Evolutionary conservation across 1,140 invertebrate species (phyloP).

Genomic region (Cydia pomonella): DNA sequence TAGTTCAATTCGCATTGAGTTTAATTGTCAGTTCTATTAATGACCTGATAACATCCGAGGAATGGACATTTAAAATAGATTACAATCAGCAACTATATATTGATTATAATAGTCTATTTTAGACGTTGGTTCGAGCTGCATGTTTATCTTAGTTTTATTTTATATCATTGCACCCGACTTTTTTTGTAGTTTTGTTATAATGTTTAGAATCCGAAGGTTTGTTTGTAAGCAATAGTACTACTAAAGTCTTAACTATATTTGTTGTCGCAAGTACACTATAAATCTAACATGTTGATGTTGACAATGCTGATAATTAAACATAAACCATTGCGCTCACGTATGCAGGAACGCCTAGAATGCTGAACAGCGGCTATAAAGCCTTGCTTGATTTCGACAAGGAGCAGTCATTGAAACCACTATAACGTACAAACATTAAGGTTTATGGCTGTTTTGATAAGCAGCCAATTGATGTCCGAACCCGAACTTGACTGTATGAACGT

Average conservation of each 20-base stretch:
- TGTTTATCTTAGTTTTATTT: too few species aligned
- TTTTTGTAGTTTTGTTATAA: too few species aligned
- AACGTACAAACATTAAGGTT: not conserved
- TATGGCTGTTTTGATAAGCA: not conserved
- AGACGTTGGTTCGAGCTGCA: too few species aligned
- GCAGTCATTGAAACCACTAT: not conserved
- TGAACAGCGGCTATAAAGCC: not conserved
- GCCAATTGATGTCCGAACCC: not conserved
- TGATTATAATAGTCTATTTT: too few species aligned
- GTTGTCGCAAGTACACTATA: not conserved
- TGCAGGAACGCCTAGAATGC: not conserved
- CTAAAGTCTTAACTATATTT: not conserved
- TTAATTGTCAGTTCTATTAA: not conserved
- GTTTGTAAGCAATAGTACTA: not conserved
- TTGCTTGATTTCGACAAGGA: not conserved
- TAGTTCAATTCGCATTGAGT: constrained; percentile 3
- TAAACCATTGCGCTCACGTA: constrained; percentile 21
- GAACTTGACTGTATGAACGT: not conserved
- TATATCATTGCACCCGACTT: too few species aligned
- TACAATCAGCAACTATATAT: not conserved
- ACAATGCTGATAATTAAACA: constrained; percentile 11
- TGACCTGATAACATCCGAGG: not conserved
- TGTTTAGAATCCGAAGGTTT: too few species aligned
- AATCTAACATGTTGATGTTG: constrained; percentile 28
- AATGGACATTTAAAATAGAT: not conserved